Conservation (phyloP, 1,140 invertebrate species). For the Pogonognathellus flavescens region DNA sequence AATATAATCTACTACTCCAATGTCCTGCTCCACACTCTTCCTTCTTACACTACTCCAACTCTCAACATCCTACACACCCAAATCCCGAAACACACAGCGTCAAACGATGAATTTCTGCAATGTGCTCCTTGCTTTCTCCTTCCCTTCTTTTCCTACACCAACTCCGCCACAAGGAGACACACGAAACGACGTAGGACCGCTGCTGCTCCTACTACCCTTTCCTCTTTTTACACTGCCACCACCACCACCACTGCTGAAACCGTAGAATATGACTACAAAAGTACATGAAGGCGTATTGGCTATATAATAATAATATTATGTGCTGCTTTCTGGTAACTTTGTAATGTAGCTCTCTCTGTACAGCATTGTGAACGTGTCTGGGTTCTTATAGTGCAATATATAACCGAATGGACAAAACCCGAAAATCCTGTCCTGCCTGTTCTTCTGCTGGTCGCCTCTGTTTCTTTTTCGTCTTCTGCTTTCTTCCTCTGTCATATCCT, state of each 20-base stretch:
- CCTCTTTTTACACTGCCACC: not conserved
- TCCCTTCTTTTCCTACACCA: not conserved
- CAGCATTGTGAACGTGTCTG: too few species aligned
- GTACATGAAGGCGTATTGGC: too few species aligned
- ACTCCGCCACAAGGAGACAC: too few species aligned
- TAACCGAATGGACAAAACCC: too few species aligned
- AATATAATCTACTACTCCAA: not conserved
- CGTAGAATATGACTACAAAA: too few species aligned
- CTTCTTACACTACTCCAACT: not conserved
- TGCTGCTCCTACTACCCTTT: conserved; percentile 14
- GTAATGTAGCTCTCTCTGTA: too few species aligned
- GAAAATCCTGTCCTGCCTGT: not conserved
- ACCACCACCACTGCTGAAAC: not conserved
- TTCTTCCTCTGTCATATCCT: not conserved
- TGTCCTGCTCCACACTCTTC: not conserved
- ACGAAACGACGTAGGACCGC: too few species aligned
- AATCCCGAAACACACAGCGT: too few species aligned
- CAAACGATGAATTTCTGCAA: too few species aligned
- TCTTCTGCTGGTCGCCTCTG: not conserved
- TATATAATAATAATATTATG: too few species aligned
- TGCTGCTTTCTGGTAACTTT: too few species aligned
- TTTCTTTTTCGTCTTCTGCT: not conserved
- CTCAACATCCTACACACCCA: not conserved
- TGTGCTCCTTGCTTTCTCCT: conserved; percentile 9
- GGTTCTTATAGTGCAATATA: too few species aligned